Conservation (phyloP, 2,797 vertebrate species). For the Hozukius guyotensis region DNA sequence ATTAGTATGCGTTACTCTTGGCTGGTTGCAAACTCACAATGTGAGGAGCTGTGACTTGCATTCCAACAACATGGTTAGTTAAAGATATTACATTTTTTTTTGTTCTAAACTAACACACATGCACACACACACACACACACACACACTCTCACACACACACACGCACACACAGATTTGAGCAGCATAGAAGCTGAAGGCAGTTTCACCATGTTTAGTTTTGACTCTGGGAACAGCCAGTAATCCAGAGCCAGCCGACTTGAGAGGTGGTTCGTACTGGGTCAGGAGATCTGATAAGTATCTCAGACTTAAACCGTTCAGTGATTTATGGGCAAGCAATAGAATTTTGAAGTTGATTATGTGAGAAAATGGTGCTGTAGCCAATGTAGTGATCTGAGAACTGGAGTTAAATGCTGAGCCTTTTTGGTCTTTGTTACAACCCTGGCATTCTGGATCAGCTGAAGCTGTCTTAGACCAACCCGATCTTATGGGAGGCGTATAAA, state of each 20-base stretch:
- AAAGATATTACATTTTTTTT: conserved; percentile 13
- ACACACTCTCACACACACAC: too few relatives aligned
- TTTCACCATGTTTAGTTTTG: not conserved
- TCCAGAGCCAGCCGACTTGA: not conserved
- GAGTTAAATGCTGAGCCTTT: too few relatives aligned
- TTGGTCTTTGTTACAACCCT: too few relatives aligned
- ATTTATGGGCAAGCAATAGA: not conserved
- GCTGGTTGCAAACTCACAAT: conserved; percentile 48
- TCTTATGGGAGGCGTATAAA: too few relatives aligned
- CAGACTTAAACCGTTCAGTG: not conserved
- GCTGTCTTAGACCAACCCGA: too few relatives aligned
- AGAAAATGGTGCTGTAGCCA: not conserved
- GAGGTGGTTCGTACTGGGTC: not conserved
- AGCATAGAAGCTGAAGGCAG: not conserved
- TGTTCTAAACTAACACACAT: not conserved
- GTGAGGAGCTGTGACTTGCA: conserved; percentile 38
- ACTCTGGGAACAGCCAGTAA: not conserved
- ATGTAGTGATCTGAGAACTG: too few relatives aligned
- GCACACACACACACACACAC: too few relatives aligned
- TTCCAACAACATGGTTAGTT: conserved; percentile 23
- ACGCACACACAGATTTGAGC: not conserved
- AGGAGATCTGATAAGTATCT: not conserved
- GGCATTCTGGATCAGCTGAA: too few relatives aligned
- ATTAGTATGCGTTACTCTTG: conserved; percentile 67
- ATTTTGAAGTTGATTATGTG: not conserved